Evolutionary conservation across 2,113 vertebrate genomes (phyloP), one percentile per base, ranked within the genome.

Genomic region (Osmerus mordax): DNA sequence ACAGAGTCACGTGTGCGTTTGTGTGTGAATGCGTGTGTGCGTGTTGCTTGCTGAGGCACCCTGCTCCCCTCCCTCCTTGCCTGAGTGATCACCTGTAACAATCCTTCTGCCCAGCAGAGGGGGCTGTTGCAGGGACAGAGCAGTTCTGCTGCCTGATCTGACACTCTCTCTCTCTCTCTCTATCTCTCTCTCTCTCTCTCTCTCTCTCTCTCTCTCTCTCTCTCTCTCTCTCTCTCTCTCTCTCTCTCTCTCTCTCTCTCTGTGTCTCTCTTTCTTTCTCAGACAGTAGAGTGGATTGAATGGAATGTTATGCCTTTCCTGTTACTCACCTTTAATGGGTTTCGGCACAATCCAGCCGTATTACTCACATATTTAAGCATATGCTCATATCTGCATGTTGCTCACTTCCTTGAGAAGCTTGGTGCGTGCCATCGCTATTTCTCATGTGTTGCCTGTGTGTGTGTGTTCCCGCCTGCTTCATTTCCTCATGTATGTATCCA

Each of bases 271-370:
- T 47, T 5, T 47, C 41, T 47, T 5, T 47, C 41, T 9, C 41
- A 3, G 4, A 36, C 32, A 6, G 32, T 36, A n/a, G 9, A 65
- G 70, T 71, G 81, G 79, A 85, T 83, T 83, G 84, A 65, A 29
- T 63, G 4, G 61, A 63, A 63, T 63, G 61, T 15, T 32, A 65
- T 65, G 28, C 16, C 32, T 41, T 41, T 19, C 56, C 63, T 65
- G 16, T 65, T 47, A 51, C 36, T 47, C 63, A 65, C n/a, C 36
- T 19, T 3, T 19, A n/a, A 36, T 41, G 63, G 41, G 32, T 65
- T 12, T 12, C 16, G 25, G 58, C 36, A 11, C 63, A 65, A 41
- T 47, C 18, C 25, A 63, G 4, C 61, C 8, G 25, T 32, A 6
- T 36, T 16, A 6, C 15, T 63, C 61, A 15, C 61, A 15, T 18